Percentiles rank a stretch among this genome's conserved stretches.
Evolutionary conservation across 2,888 invertebrate species (phyloP).

Genomic region (Tenthredo distinguenda): DNA sequence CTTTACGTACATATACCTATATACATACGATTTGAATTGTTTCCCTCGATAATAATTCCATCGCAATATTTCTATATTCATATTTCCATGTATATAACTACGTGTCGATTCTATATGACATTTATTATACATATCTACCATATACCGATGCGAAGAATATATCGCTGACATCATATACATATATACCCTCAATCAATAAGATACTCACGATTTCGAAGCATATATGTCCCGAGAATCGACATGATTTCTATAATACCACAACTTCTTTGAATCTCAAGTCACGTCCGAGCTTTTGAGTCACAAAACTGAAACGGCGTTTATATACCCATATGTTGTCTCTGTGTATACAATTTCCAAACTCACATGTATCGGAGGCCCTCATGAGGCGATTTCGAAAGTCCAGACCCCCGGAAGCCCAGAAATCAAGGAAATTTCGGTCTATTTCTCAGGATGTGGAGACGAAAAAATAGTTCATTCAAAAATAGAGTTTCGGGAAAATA

Average conservation of each 20-base stretch:
- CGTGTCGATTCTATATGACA: neutral
- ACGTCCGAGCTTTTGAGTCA: conserved; percentile 12
- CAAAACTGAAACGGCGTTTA: neutral
- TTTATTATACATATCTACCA: neutral
- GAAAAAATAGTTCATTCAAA: no score
- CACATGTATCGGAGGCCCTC: no score
- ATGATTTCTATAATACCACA: neutral
- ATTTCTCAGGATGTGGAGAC: no score
- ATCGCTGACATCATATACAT: neutral
- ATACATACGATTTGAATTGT: neutral
- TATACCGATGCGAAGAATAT: neutral
- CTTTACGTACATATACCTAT: neutral
- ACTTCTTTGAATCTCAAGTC: conserved; percentile 18
- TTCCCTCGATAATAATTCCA: neutral
- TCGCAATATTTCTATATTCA: neutral
- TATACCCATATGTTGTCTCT: neutral
- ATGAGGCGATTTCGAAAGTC: neutral
- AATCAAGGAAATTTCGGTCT: neutral
- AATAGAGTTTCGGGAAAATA: no score
- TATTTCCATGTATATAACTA: neutral
- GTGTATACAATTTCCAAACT: no score
- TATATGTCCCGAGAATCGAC: neutral
- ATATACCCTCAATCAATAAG: conserved; percentile 11
- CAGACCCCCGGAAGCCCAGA: neutral
- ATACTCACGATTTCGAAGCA: conserved; percentile 24